Conservation (phyloP, 2,888 invertebrate species). For the Macrostomum cliftonense region DNA sequence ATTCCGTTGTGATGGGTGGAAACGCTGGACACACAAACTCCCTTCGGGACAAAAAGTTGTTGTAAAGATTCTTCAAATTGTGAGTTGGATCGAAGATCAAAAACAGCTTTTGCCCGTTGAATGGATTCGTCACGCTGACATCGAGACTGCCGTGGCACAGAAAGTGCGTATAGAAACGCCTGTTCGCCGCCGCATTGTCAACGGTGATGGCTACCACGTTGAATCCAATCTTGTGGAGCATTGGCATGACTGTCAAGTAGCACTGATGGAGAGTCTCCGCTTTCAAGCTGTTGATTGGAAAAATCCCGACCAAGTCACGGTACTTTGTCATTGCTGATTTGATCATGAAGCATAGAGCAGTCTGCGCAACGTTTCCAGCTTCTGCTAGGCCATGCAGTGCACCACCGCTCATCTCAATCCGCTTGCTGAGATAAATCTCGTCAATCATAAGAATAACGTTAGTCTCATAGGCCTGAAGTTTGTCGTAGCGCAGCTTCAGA, state of each 20-base stretch:
- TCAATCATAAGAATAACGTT: neutral
- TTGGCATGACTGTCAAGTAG: too few relatives aligned
- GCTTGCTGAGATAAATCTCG: neutral
- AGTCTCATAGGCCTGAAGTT: neutral
- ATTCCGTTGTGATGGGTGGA: neutral
- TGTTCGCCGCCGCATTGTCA: too few relatives aligned
- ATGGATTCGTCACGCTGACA: neutral
- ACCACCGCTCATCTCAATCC: neutral
- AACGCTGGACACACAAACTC: neutral
- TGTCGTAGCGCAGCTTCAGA: neutral
- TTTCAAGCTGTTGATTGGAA: neutral
- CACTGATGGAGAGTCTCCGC: neutral
- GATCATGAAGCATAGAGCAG: slow-evolving; percentile 1
- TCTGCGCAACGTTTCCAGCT: neutral
- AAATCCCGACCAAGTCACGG: slow-evolving; percentile 1
- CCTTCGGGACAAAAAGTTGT: neutral
- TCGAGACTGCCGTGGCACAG: too few relatives aligned
- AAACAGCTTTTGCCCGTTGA: neutral
- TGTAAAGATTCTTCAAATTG: slow-evolving; percentile 5
- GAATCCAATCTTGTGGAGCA: too few relatives aligned
- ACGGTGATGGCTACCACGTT: too few relatives aligned
- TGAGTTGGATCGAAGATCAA: slow-evolving; percentile 3
- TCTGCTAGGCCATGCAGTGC: neutral
- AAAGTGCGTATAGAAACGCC: too few relatives aligned
- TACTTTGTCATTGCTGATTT: neutral